These are phyloP conservation scores for Eupeodes latifasciatus DNA, from an alignment of 2,888 invertebrate species.

Conservation along the genomic window DNA sequence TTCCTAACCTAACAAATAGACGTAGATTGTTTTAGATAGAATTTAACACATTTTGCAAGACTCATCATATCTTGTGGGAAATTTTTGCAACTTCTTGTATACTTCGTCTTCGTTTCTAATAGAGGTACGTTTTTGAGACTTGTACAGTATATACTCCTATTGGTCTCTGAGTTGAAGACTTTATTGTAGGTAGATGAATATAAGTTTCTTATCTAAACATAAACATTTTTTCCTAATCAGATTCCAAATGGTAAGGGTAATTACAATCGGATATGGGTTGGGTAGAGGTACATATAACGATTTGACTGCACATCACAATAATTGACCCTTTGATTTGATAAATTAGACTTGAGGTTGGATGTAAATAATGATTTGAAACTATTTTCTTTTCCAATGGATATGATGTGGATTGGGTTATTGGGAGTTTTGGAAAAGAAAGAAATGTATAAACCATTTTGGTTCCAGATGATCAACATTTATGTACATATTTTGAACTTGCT, in stretches of 20 bases:
- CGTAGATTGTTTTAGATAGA: slow-evolving; percentile 31
- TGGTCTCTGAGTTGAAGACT: neutral
- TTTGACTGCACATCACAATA: slow-evolving; percentile 34
- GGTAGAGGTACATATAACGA: neutral
- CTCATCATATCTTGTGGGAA: slow-evolving; percentile 41
- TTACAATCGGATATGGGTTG: slow-evolving; percentile 26
- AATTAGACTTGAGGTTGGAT: neutral
- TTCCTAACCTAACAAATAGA: slow-evolving; percentile 5
- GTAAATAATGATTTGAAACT: neutral
- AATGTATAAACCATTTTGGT: too few relatives aligned
- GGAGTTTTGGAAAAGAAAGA: too few relatives aligned
- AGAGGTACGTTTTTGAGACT: too few relatives aligned
- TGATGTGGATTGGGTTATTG: too few relatives aligned
- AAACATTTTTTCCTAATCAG: neutral
- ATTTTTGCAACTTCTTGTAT: too few relatives aligned
- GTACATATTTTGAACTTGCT: too few relatives aligned
- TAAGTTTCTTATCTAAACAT: slow-evolving; percentile 36
- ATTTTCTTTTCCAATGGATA: neutral
- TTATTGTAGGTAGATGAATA: neutral
- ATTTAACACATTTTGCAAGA: slow-evolving; percentile 53
- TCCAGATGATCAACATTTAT: too few relatives aligned
- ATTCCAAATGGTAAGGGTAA: neutral
- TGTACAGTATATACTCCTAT: too few relatives aligned
- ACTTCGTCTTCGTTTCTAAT: too few relatives aligned
- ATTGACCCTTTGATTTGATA: neutral